Evolutionary conservation across 2,113 vertebrate species (phyloP).

Genomic region (Harpagus bidentatus): DNA sequence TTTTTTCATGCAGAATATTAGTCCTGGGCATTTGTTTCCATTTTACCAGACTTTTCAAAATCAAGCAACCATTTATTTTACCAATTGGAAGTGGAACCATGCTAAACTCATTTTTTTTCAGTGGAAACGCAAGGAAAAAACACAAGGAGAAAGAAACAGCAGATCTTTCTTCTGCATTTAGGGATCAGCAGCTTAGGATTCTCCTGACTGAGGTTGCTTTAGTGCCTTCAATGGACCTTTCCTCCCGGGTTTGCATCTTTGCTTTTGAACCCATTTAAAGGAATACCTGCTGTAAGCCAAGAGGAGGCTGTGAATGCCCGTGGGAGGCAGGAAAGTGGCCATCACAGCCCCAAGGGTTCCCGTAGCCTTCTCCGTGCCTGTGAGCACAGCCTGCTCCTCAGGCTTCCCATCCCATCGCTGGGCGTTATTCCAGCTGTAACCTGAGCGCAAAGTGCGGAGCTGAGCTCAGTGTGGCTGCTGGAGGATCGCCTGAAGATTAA

Average conservation of each 20-base stretch:
- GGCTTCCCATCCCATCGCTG: neutral
- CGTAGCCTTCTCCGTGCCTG: accelerated
- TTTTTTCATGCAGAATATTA: neutral
- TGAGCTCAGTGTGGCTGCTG: neutral
- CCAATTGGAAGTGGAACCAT: neutral
- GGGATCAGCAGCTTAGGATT: neutral
- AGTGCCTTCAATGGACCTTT: neutral
- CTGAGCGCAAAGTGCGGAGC: neutral
- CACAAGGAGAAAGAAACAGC: too few species aligned
- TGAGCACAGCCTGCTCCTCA: neutral
- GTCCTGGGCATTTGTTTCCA: neutral
- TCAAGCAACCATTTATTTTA: neutral
- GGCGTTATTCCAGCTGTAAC: neutral
- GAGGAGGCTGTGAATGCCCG: neutral
- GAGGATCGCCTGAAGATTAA: neutral
- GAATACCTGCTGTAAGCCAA: neutral
- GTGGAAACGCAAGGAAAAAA: neutral
- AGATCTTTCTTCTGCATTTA: neutral
- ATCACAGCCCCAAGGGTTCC: neutral
- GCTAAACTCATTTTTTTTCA: neutral
- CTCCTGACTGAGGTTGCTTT: neutral
- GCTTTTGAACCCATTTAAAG: neutral
- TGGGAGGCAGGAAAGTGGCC: neutral
- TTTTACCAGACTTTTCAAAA: neutral
- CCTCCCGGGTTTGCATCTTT: neutral